Percentiles rank a stretch among this genome's conserved stretches.
These are phyloP conservation scores for Chondrilla cf. caribensis DNA, from an alignment of 37 sponge, comb jelly and placozoan genomes.

Conservation along the genomic window DNA sequence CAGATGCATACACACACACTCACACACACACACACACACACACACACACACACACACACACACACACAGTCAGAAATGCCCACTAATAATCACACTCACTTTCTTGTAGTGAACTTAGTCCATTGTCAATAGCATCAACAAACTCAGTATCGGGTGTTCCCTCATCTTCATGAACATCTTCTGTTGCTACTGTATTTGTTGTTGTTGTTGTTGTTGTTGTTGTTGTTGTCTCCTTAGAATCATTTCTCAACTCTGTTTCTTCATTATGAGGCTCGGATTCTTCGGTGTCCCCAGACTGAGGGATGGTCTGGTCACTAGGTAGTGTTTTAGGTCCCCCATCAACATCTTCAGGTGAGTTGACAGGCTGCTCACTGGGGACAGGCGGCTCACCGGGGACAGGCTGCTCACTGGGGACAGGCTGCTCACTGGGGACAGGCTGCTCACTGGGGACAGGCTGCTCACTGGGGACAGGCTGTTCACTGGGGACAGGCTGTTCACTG, in stretches of 20 bases:
- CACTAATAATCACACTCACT: neutral
- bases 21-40: slow-evolving; percentile 14
- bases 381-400: too few species aligned
- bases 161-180: neutral
- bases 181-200: neutral
- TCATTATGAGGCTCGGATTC: neutral
- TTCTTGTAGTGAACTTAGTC: neutral
- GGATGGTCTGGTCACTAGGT: too few species aligned
- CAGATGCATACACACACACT: neutral
- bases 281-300: neutral
- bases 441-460: too few species aligned
- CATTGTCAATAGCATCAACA: too few species aligned
- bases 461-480: too few species aligned
- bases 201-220: neutral
- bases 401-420: too few species aligned
- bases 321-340: too few species aligned
- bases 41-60: slow-evolving; percentile 36
- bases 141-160: neutral
- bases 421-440: too few species aligned
- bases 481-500: too few species aligned
- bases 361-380: too few species aligned
- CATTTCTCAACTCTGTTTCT: neutral
- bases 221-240: neutral
- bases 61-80: neutral
- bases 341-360: too few species aligned